Evolutionary conservation across 2,797 vertebrate genomes (phyloP).

Genomic region (Squalus acanthias): DNA sequence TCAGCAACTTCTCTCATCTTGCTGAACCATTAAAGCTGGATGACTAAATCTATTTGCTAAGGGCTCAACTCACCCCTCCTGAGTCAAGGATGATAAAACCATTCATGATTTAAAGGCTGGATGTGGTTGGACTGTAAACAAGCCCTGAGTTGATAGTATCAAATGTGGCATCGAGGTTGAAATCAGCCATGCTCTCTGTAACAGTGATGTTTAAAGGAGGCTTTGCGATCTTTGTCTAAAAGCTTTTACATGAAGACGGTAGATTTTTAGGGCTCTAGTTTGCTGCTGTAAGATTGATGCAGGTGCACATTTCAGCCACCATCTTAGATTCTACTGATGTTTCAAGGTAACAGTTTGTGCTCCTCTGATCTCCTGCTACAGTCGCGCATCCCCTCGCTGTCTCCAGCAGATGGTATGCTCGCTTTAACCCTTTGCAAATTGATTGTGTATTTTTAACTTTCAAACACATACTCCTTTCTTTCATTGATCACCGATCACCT

Average conservation of each 20-base stretch:
- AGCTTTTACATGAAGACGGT: background rate
- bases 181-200: background rate
- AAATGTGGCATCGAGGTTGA: background rate
- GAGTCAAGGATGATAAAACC: slow-evolving; percentile 26
- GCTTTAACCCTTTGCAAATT: background rate
- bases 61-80: slow-evolving; percentile 33
- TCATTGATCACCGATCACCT: background rate
- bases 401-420: background rate
- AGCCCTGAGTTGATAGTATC: background rate
- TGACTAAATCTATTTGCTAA: slow-evolving; percentile 38
- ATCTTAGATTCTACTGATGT: background rate
- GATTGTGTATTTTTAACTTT: background rate
- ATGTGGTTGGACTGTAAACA: background rate
- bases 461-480: background rate
- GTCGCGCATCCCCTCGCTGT: background rate
- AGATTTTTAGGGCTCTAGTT: background rate
- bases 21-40: slow-evolving; percentile 49
- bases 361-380: background rate
- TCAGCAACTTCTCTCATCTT: slow-evolving; percentile 45
- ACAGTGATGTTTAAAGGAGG: background rate
- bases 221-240: background rate
- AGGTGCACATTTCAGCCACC: background rate
- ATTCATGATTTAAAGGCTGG: slow-evolving; percentile 33
- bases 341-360: background rate
- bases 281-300: background rate